Evolutionary conservation across 2,113 vertebrate genomes (phyloP).

Genomic region (Oxyura jamaicensis): DNA sequence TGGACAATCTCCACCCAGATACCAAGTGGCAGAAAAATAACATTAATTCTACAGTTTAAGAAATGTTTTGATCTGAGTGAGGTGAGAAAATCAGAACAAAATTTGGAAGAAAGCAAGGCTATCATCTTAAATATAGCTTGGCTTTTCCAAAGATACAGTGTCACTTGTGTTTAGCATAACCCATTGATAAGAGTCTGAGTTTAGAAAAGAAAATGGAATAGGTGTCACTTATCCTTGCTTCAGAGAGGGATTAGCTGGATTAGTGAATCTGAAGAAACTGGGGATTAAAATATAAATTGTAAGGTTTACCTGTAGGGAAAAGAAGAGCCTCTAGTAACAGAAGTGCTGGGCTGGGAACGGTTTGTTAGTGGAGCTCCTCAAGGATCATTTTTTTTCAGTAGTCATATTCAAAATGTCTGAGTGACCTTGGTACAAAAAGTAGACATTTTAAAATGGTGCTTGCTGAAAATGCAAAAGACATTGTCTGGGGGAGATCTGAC

Average conservation of each 20-base stretch:
- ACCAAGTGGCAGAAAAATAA: not conserved
- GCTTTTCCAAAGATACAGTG: not conserved
- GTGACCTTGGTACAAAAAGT: not conserved
- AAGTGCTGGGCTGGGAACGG: not conserved
- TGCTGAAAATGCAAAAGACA: not conserved
- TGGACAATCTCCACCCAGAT: not conserved
- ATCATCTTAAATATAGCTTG: not conserved
- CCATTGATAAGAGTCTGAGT: slow-evolving; percentile 7
- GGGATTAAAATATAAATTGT: not conserved
- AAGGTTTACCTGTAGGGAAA: slow-evolving; percentile 20
- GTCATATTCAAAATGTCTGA: not conserved
- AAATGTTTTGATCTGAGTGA: not conserved
- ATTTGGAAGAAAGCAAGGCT: not conserved
- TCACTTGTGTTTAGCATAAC: slow-evolving; percentile 27
- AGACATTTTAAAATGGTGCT: not conserved
- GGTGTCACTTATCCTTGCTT: slow-evolving; percentile 14
- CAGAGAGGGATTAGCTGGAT: slow-evolving; percentile 50
- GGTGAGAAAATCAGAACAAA: not conserved
- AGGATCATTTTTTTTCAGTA: not conserved
- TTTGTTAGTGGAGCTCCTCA: not conserved
- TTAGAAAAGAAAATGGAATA: slow-evolving; percentile 13
- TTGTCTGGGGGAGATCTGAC: rapidly evolving
- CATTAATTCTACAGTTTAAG: not conserved
- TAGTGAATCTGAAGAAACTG: not conserved
- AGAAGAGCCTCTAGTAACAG: not conserved